These are phyloP conservation scores for Caenorhabditis sp. DNA, from an alignment of 2,888 invertebrate genomes.

Conservation along the genomic window DNA sequence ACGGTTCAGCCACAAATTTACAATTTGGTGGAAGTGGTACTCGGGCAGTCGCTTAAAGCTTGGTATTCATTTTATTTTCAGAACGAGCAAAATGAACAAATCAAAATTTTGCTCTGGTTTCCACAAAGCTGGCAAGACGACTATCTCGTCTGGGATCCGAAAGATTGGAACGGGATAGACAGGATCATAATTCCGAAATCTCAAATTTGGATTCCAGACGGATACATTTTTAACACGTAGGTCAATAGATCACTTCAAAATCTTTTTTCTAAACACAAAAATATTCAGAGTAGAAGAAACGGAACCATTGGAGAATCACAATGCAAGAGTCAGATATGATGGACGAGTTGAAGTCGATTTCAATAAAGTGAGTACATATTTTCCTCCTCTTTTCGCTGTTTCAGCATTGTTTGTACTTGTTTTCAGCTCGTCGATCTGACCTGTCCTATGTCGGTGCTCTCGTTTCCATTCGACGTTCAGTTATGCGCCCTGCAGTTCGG, in stretches of 20 bases:
- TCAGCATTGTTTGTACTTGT: too few species aligned
- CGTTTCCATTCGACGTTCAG: conserved; percentile 70
- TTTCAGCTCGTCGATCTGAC: conserved; percentile 67
- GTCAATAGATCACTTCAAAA: conserved; percentile 23
- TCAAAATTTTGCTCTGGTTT: conserved; percentile 69
- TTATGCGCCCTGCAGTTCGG: conserved; percentile 69
- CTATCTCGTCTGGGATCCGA: conserved; percentile 64
- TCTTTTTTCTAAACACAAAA: background rate
- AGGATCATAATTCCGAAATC: conserved; percentile 66
- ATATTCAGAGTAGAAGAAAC: conserved; percentile 66
- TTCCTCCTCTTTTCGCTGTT: background rate
- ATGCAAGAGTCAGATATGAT: conserved; percentile 65
- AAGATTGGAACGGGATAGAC: conserved; percentile 68
- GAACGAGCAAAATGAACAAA: conserved; percentile 70
- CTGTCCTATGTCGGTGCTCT: conserved; percentile 67
- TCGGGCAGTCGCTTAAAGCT: too few species aligned
- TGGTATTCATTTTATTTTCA: conserved; percentile 27
- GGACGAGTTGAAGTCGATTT: conserved; percentile 69
- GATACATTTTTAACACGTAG: conserved; percentile 72
- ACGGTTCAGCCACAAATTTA: conserved; percentile 70
- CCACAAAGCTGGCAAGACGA: conserved; percentile 71
- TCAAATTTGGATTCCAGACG: conserved; percentile 69
- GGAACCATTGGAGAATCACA: conserved; percentile 65
- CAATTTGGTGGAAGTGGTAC: conserved; percentile 67
- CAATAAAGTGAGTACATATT: conserved; percentile 58